phyloP scores from a whole-genome alignment of 2,888 invertebrate genomes.

The Pheosia gnoma region DNA sequence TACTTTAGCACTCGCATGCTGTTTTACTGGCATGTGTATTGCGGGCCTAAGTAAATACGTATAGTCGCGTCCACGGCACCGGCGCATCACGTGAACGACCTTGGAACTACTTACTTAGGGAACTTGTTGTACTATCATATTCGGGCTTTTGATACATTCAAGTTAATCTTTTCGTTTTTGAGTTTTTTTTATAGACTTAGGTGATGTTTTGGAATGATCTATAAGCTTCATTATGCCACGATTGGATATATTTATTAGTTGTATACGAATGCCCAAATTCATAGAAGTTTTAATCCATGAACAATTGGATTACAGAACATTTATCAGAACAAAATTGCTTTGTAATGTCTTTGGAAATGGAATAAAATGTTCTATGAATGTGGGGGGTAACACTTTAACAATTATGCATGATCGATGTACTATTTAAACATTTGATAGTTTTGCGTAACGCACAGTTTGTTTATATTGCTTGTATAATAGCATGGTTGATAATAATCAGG shows the following conservation, averaged over 20 bases:
- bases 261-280: slow-evolving; percentile 17
- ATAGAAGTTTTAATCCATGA: no score
- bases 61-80: slow-evolving; percentile 49
- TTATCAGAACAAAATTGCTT: no score
- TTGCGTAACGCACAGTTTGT: slow-evolving; percentile 33
- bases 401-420: slow-evolving; percentile 42
- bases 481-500: slow-evolving; percentile 35
- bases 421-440: slow-evolving; percentile 39
- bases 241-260: slow-evolving; percentile 42
- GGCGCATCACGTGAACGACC: slow-evolving; percentile 61
- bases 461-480: slow-evolving; percentile 38
- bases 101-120: slow-evolving; percentile 63
- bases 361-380: no score
- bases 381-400: slow-evolving; percentile 31
- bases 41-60: not conserved
- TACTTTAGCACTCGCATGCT: no score
- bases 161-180: slow-evolving; percentile 42
- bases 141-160: slow-evolving; percentile 60
- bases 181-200: slow-evolving; percentile 44
- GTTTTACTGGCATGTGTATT: no score
- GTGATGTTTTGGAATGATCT: slow-evolving; percentile 46
- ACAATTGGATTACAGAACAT: no score
- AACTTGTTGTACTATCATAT: slow-evolving; percentile 56
- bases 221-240: slow-evolving; percentile 41
- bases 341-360: no score